Percentiles rank a stretch among this genome's conserved stretches.
These are phyloP conservation scores for Mellivora capensis DNA, from an alignment of 2,113 vertebrate genomes.

Conservation along the genomic window DNA sequence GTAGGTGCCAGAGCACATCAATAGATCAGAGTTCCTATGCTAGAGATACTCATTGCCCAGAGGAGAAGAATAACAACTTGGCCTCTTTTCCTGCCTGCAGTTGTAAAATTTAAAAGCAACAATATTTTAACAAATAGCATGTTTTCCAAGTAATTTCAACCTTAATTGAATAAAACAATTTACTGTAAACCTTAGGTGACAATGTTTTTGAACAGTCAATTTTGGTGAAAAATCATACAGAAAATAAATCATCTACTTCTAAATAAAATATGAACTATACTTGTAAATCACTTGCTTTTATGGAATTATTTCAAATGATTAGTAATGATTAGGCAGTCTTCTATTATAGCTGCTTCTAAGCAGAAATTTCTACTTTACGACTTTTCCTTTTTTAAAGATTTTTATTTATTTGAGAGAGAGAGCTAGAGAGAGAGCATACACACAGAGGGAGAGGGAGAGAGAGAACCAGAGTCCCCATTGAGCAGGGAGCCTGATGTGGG, in stretches of 20 bases:
- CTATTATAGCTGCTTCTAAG: background rate
- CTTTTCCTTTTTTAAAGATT: background rate
- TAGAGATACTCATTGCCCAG: background rate
- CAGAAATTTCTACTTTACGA: background rate
- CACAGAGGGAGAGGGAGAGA: background rate
- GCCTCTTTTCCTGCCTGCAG: background rate
- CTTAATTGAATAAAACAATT: background rate
- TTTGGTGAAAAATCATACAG: background rate
- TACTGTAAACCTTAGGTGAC: background rate
- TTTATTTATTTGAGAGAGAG: background rate
- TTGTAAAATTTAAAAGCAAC: background rate
- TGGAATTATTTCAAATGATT: background rate
- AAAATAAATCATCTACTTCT: background rate
- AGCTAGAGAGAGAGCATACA: too few relatives aligned
- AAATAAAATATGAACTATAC: background rate
- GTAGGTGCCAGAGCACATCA: background rate
- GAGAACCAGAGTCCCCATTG: background rate
- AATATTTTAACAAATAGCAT: background rate
- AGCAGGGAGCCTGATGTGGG: background rate
- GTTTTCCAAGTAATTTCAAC: conserved; percentile 5
- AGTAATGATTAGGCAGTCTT: background rate
- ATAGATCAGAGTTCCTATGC: background rate
- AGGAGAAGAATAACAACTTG: background rate
- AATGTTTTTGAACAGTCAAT: background rate
- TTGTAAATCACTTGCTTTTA: background rate